phyloP scores from a whole-genome alignment of 1,140 invertebrate species.

The Zelostemma sp. region DNA sequence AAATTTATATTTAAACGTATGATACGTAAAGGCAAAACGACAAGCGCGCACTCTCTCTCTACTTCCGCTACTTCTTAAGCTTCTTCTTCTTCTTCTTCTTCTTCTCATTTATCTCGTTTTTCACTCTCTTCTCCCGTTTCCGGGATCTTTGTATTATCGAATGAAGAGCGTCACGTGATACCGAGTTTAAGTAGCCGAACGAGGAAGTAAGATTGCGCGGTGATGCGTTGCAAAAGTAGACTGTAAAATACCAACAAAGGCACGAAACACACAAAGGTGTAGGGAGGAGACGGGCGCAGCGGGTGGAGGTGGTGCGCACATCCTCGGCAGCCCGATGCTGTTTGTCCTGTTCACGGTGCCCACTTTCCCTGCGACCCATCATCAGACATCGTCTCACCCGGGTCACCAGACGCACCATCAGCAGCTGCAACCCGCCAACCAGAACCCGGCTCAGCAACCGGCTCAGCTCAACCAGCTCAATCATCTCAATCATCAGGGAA shows the following conservation, averaged over 20 bases:
- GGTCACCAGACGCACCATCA: conserved; percentile 67
- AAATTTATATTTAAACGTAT: neutral
- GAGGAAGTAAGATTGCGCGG: conserved; percentile 50
- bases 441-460: conserved; percentile 50
- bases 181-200: conserved; percentile 39
- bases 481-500: conserved; percentile 66
- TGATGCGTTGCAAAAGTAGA: conserved; percentile 36
- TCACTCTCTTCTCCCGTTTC: conserved; percentile 27
- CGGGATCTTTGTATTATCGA: conserved; percentile 6
- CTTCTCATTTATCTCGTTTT: conserved; percentile 21
- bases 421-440: conserved; percentile 55
- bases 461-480: conserved; percentile 62
- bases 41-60: conserved; percentile 41
- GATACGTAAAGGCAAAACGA: conserved; percentile 29
- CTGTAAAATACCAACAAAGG: conserved; percentile 42
- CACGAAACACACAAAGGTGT: conserved; percentile 62
- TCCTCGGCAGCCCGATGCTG: conserved; percentile 71
- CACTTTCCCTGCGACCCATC: conserved; percentile 66
- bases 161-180: conserved; percentile 27
- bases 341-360: conserved; percentile 71
- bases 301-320: conserved; percentile 71
- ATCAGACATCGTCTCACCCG: conserved; percentile 65
- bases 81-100: conserved; percentile 19
- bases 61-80: conserved; percentile 33
- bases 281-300: conserved; percentile 70